Conservation (phyloP, 1,140 invertebrate species). For the Drosophila grimshawi region DNA sequence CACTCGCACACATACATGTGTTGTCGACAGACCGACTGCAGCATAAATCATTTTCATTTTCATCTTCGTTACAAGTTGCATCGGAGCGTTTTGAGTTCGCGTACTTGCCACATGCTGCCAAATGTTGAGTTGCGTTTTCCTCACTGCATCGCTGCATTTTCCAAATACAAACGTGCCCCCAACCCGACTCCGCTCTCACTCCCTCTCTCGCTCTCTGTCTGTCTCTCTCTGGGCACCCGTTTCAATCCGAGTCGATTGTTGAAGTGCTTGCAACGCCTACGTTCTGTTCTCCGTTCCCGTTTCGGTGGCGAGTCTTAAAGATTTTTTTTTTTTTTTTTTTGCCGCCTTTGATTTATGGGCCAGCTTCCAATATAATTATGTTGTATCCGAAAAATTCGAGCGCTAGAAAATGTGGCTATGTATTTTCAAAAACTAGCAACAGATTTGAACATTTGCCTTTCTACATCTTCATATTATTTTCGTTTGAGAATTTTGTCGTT, state of each 20-base stretch:
- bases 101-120: constrained; percentile 79
- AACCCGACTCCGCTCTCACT: not conserved
- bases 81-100: constrained; percentile 58
- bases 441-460: constrained; percentile 31
- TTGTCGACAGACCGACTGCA: constrained; percentile 50
- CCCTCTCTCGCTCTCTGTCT: not conserved
- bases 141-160: constrained; percentile 7
- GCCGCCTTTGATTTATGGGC: constrained; percentile 68
- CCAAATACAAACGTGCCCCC: too few species aligned
- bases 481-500: constrained; percentile 43
- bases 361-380: constrained; percentile 79
- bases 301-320: constrained; percentile 32
- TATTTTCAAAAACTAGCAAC: constrained; percentile 56
- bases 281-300: constrained; percentile 4
- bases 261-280: constrained; percentile 37
- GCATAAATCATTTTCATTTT: constrained; percentile 48
- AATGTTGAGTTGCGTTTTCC: constrained; percentile 57
- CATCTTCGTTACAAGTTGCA: constrained; percentile 66
- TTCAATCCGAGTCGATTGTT: constrained; percentile 3
- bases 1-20: constrained; percentile 32
- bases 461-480: constrained; percentile 10
- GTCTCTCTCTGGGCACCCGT: constrained; percentile 26
- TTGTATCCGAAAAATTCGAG: constrained; percentile 64
- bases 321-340: constrained; percentile 29
- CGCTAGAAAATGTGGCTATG: constrained; percentile 63